Percentiles rank a stretch among this genome's conserved stretches.
Evolutionary conservation across 2,888 invertebrate species (phyloP).

Genomic region (Gymnosoma rotundatum): DNA sequence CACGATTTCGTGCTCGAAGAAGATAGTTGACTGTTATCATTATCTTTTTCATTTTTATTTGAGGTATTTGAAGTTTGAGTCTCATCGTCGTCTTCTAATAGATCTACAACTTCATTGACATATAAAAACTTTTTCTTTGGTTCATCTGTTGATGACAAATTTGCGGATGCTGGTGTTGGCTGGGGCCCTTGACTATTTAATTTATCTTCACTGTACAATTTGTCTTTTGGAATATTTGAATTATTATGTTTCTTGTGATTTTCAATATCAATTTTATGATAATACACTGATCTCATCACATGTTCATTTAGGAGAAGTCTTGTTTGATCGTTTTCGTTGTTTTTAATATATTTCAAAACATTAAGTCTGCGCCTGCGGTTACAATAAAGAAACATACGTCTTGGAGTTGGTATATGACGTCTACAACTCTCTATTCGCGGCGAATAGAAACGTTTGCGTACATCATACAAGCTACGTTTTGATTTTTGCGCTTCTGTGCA

Average conservation of each 20-base stretch:
- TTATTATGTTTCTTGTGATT: conserved; percentile 25
- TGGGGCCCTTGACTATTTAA: background rate
- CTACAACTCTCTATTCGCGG: conserved; percentile 68
- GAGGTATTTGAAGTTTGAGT: background rate
- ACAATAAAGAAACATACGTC: conserved; percentile 69
- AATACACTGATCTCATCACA: conserved; percentile 75
- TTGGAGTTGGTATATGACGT: conserved; percentile 77
- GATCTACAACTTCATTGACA: conserved; percentile 54
- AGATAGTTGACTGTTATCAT: conserved; percentile 16
- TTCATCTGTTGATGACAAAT: background rate
- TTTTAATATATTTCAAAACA: conserved; percentile 68
- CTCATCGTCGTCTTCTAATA: conserved; percentile 47
- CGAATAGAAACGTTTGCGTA: conserved; percentile 65
- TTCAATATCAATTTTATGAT: conserved; percentile 73
- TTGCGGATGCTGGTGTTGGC: background rate
- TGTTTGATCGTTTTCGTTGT: conserved; percentile 73
- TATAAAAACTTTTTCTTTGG: conserved; percentile 14
- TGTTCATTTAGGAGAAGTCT: conserved; percentile 74
- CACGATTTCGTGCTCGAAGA: conserved; percentile 24
- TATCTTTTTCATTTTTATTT: conserved; percentile 33
- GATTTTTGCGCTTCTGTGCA: conserved; percentile 37
- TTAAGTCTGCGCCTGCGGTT: conserved; percentile 74
- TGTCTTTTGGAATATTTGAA: background rate
- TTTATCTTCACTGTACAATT: background rate
- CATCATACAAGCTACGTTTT: conserved; percentile 54